phyloP scores from a whole-genome alignment of 2,888 invertebrate genomes.

The Lamellibrachia satsuma region DNA sequence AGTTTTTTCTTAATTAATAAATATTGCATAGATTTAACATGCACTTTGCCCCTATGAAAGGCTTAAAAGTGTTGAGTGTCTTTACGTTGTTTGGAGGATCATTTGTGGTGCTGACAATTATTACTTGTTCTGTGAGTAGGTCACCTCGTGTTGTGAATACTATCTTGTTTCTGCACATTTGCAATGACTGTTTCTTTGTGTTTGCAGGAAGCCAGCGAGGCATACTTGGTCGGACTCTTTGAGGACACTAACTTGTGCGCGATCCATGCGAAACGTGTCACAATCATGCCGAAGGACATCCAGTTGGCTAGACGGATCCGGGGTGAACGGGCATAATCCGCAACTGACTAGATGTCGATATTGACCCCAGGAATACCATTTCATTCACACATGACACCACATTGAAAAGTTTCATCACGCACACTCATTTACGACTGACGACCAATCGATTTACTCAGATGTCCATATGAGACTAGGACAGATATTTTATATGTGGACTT shows the following conservation, averaged over 20 bases:
- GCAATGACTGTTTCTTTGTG: not conserved
- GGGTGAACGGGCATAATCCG: slow-evolving; percentile 78
- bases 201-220: slow-evolving; percentile 38
- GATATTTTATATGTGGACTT: slow-evolving; percentile 14
- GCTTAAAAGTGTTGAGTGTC: no score
- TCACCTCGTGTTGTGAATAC: no score
- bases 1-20: no score
- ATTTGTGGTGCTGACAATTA: no score
- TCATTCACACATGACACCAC: slow-evolving; percentile 17
- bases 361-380: slow-evolving; percentile 8
- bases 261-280: slow-evolving; percentile 95
- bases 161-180: no score
- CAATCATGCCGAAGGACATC: slow-evolving; percentile 98
- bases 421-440: slow-evolving; percentile 2
- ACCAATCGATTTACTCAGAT: slow-evolving; percentile 11
- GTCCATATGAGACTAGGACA: slow-evolving; percentile 13
- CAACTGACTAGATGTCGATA: not conserved
- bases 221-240: slow-evolving; percentile 76
- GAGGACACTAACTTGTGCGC: slow-evolving; percentile 98
- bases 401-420: slow-evolving; percentile 13
- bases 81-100: no score
- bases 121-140: no score
- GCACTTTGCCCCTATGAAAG: no score
- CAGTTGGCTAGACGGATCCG: slow-evolving; percentile 95
- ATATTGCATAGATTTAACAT: no score